Evolutionary conservation across 1,140 invertebrate species (phyloP), one percentile per base, ranked within the genome.

Genomic region (Zaprionus capensis): DNA sequence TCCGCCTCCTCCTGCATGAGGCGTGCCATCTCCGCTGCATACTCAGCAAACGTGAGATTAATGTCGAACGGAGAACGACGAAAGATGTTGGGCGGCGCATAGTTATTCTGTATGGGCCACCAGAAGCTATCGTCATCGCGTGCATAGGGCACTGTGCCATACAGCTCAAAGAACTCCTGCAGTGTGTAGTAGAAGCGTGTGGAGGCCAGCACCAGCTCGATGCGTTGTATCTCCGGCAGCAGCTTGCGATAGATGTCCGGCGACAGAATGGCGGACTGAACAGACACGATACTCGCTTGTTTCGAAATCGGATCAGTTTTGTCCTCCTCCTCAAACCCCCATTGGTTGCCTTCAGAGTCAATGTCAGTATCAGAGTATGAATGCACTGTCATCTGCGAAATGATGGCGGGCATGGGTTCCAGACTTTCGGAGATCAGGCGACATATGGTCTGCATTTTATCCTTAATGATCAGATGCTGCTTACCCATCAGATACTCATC

Each of bases 381-480:
- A 31, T 11, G 7, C 28, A 3, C 28, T 11, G 31, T 34, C 3
- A 0, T 4, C 9, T 0, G 0, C 9, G 31, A 34, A 3, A 0
- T 1, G 9, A 0, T 34, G 9, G 0, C 2, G 9, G 31, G 31
- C 31, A 20, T 0, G 0, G 53, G 68, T 0, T 61, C 51, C 5
- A 75, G 5, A 0, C 58, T 71, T 0, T 82, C 68, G 2, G n/a
- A 20, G 2, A 90, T n/a, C 26, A 82, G 17, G 0, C 53, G 24
- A 28, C 85, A 85, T 5, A 92, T 71, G 6, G 49, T 69, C 0
- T 9, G 12, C 1, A 92, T 28, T 44, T 92, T 92, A 0, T 90
- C 82, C 66, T 90, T 92, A n/a, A 92, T 83, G 38, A 88, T 91
- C 34, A 86, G 24, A 51, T 92, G 91, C 62, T 92, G 91, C 24